These are phyloP conservation scores for Phymastichus coffea DNA, from an alignment of 1,140 invertebrate species.

Conservation along the genomic window DNA sequence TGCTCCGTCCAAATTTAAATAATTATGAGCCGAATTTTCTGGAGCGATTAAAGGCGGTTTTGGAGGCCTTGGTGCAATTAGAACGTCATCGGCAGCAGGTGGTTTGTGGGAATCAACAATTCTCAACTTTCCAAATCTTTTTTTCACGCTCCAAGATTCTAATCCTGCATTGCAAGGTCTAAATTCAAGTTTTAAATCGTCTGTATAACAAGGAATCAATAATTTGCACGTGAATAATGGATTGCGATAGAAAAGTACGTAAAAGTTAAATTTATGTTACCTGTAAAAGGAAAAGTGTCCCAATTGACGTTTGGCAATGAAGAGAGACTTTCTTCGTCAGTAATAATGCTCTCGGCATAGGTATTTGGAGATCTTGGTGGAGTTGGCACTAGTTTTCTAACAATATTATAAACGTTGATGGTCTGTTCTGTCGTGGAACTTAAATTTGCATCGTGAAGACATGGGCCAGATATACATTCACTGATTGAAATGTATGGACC, in stretches of 20 bases:
- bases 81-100: conserved; percentile 39
- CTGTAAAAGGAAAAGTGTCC: conserved; percentile 57
- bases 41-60: conserved; percentile 65
- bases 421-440: conserved; percentile 44
- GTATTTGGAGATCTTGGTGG: conserved; percentile 53
- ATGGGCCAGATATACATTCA: conserved; percentile 85
- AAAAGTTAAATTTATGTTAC: conserved; percentile 16
- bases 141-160: conserved; percentile 60
- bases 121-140: conserved; percentile 60
- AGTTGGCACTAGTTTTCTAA: conserved; percentile 47
- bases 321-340: conserved; percentile 46
- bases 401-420: conserved; percentile 50
- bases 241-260: neutral
- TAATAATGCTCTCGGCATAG: conserved; percentile 54
- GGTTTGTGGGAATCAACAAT: conserved; percentile 47
- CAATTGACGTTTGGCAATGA: conserved; percentile 57
- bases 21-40: conserved; percentile 56
- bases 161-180: conserved; percentile 61
- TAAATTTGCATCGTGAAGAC: conserved; percentile 52
- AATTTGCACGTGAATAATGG: no score
- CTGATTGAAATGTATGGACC: conserved; percentile 82
- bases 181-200: conserved; percentile 54
- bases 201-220: conserved; percentile 21
- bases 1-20: conserved; percentile 58
- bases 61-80: conserved; percentile 72